Evolutionary conservation across 2,797 vertebrate species (phyloP), one percentile per base, ranked within the genome.

Genomic region (Chaunax sp.): DNA sequence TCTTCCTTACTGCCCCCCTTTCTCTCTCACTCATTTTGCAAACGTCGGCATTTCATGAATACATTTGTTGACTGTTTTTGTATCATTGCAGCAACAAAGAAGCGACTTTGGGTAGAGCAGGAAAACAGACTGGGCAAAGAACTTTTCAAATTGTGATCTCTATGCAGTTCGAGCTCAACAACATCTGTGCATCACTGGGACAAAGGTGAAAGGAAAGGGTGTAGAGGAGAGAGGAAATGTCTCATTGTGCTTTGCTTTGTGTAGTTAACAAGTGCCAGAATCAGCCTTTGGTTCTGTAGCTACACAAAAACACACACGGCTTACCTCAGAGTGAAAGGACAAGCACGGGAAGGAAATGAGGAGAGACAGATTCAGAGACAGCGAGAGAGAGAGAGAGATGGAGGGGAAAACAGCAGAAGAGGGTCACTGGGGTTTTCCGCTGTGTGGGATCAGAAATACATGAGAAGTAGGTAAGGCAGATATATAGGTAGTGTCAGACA

Each of bases 341-440:
- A 61, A 55, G 26, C 28, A 60, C 78, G 82, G 88, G 87, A 89
- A 89, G 87, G 79, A 88, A 88, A 76, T 16, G 33, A 62, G 43
- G 58, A 70, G 71, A 64, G 4, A 64, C 45, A 2, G 11, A n/a
- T n/a, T n/a, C n/a, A 40, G 33, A 62, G 5, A 56, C 5, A 57
- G 30, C 55, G n/a, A 41, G 43, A 82, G 8, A 53, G 40, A 16
- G 45, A 72, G 47, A 68, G 11, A 45, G 19, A 70, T 23, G 58
- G 45, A 83, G 9, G 70, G 79, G 62, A 57, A 64, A 77, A 76
- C 62, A 60, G 53, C 30, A 57, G 10, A 89, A 40, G 60, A 76
- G 76, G 82, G 72, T 78, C 65, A 71, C 15, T 12, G 84, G 83
- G 88, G 80, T 64, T 87, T 90, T 87, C 84, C 89, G 88, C 59